phyloP scores from a whole-genome alignment of 2,113 vertebrate species.

The Oncorhynchus masou region DNA sequence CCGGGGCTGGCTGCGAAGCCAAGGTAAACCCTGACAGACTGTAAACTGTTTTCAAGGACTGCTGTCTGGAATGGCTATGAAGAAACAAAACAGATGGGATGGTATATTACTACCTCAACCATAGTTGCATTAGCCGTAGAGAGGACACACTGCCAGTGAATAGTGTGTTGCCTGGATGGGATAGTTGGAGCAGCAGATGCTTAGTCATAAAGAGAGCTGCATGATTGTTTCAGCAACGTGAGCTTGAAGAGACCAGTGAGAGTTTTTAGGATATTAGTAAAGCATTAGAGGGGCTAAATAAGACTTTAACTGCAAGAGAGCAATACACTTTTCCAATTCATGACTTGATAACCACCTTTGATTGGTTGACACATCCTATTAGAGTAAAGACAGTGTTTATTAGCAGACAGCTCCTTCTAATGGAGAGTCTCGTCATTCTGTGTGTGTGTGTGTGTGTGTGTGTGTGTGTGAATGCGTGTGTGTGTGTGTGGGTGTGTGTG shows the following conservation, averaged over 20 bases:
- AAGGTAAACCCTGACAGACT: not conserved
- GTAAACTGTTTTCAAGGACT: not conserved
- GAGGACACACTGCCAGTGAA: not conserved
- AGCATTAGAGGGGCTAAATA: not conserved
- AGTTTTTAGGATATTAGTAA: not conserved
- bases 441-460: conserved; percentile 7
- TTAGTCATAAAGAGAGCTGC: not conserved
- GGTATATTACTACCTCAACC: not conserved
- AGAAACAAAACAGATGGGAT: not conserved
- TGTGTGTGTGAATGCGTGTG: not conserved
- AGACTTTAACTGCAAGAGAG: not conserved
- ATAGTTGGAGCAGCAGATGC: not conserved
- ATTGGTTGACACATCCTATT: no score
- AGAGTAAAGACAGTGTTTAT: no score
- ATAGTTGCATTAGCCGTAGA: not conserved
- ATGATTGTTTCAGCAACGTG: not conserved
- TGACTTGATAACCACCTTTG: no score
- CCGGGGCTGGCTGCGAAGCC: conserved; percentile 6
- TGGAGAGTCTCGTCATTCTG: not conserved
- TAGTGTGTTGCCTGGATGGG: not conserved
- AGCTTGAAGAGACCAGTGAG: not conserved
- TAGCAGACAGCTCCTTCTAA: no score
- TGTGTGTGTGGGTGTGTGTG: not conserved
- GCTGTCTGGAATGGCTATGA: conserved; percentile 4
- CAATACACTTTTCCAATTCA: not conserved